Evolutionary conservation across 1,140 invertebrate species (phyloP), one percentile per base, ranked within the genome.

Genomic region (Pectinophora gossypiella): DNA sequence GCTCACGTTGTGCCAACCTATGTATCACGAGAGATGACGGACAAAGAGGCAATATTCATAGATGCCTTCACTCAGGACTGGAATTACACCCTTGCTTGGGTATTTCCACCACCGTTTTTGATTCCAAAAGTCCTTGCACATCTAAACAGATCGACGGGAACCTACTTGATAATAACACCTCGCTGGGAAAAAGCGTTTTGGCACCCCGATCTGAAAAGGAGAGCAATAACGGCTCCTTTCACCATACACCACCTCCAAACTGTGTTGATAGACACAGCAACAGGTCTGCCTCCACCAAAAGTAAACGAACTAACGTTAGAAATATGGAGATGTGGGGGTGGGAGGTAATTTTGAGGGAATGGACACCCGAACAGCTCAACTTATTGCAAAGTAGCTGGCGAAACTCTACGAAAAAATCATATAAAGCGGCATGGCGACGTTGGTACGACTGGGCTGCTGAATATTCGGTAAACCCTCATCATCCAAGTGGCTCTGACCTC

Each of bases 21-120:
- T 48, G 66, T 68, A 15, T 64, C 61, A 0, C 36, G 52, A 21
- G 64, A 74, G 44, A 44, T 38, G n/a, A 59, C n/a, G 38, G 71
- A 81, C 64, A 49, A 18, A 5, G 44, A 47, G 18, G 71, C 71
- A 3, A 10, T 38, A 13, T 70, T 64, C 20, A 53, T 51, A 46
- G 61, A 75, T 27, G 74, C 76, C 5, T 71, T 80, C 62, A 72
- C 66, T 45, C 54, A n/a, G 22, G 20, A 19, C 18, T 74, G 76
- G 76, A 19, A 65, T 6, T 77, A 47, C 54, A 40, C 40, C 12
- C 57, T 77, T 13, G 72, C 53, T 0, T 77, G 68, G 67, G 46
- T 69, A 4, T 80, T 76, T 18, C 68, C 72, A 6, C 71, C 71
- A 5, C 71, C 71, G 3, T 59, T 49, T 22, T 56, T 75, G 2